A percentile compares a stretch with the other conserved stretches of the same genome.
Evolutionary conservation across 2,797 vertebrate genomes (phyloP).

Genomic region (Ciconia nigra): DNA sequence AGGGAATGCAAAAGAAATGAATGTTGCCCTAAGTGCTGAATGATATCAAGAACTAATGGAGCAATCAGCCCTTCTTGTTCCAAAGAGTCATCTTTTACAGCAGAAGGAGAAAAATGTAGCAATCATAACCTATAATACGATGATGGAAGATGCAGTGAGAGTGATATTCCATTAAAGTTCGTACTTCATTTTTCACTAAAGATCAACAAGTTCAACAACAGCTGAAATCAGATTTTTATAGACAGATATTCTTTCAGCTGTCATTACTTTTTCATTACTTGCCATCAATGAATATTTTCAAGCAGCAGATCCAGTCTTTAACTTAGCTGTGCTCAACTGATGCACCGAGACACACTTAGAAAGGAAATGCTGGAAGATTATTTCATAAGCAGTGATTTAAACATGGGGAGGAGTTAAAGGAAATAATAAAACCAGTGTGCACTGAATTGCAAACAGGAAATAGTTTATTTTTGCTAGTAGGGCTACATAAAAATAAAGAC

Average conservation of each 20-base stretch:
- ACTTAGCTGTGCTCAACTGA: slow-evolving; percentile 23
- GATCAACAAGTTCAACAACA: slow-evolving; percentile 20
- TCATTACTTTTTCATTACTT: slow-evolving; percentile 33
- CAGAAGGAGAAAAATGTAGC: background rate
- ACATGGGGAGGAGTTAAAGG: slow-evolving; percentile 44
- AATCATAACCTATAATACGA: background rate
- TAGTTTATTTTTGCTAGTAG: slow-evolving; percentile 52
- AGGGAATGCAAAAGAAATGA: background rate
- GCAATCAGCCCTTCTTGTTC: background rate
- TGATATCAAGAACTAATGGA: slow-evolving; percentile 1
- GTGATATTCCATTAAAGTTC: slow-evolving; percentile 1
- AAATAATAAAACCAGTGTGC: slow-evolving; percentile 54
- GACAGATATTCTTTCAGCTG: slow-evolving; percentile 27
- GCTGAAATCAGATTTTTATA: background rate
- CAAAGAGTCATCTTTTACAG: slow-evolving; percentile 15
- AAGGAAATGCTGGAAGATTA: slow-evolving; percentile 49
- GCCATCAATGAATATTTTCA: slow-evolving; percentile 52
- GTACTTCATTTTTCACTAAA: slow-evolving; percentile 28
- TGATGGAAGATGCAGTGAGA: background rate
- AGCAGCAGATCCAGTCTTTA: slow-evolving; percentile 21
- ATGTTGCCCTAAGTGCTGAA: background rate
- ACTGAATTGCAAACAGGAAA: slow-evolving; percentile 16
- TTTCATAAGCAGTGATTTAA: slow-evolving; percentile 65
- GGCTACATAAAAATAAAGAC: slow-evolving; percentile 57
- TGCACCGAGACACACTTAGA: slow-evolving; percentile 24